Evolutionary conservation across 2,797 vertebrate species (phyloP).

Genomic region (Crocidura indochinensis): DNA sequence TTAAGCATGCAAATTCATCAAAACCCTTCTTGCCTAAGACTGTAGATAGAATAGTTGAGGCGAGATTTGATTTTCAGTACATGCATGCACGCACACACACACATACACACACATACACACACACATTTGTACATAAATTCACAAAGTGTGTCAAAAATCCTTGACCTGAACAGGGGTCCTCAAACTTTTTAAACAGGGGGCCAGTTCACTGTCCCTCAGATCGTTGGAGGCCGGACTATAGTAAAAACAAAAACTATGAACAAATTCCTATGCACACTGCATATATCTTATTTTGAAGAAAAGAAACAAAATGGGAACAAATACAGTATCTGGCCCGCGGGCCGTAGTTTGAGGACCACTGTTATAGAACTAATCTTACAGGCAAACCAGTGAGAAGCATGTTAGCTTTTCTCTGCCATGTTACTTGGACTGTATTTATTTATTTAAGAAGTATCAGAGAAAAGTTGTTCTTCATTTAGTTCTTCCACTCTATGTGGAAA

Average conservation of each 20-base stretch:
- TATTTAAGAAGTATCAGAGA: slow-evolving; percentile 36
- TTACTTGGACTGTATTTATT: neutral
- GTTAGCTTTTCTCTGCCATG: neutral
- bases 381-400: neutral
- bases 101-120: neutral
- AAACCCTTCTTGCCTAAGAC: neutral
- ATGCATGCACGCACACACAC: neutral
- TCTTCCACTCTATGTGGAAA: neutral
- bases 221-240: too few species aligned
- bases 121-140: too few species aligned
- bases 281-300: too few species aligned
- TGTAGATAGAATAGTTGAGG: neutral
- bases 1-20: neutral
- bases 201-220: too few species aligned
- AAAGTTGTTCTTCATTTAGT: neutral
- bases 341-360: too few species aligned
- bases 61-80: neutral
- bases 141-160: neutral
- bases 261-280: too few species aligned
- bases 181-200: too few species aligned
- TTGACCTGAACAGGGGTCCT: too few species aligned
- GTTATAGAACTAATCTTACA: neutral
- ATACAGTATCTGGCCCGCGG: too few species aligned
- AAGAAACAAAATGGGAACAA: too few species aligned
- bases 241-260: too few species aligned